Percentiles rank a stretch among this genome's conserved stretches.
These are phyloP conservation scores for Drosophila willistoni DNA, from an alignment of 1,140 invertebrate species.

Conservation along the genomic window DNA sequence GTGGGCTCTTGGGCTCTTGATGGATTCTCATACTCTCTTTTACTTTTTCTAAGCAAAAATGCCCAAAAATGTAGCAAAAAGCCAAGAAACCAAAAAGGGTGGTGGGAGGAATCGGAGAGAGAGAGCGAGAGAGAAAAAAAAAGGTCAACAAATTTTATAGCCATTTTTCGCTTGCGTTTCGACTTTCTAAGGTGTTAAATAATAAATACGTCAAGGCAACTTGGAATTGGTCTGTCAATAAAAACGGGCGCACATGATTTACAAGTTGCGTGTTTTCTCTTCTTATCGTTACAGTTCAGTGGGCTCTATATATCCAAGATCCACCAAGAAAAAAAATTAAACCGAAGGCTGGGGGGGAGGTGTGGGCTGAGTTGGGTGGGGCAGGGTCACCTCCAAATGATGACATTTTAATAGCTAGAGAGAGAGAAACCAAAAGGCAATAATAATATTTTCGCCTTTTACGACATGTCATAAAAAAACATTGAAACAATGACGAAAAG, in stretches of 20 bases:
- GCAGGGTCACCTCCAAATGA: slow-evolving; percentile 33
- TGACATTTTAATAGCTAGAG: slow-evolving; percentile 73
- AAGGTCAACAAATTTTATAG: slow-evolving; percentile 76
- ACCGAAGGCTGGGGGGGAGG: too few species aligned
- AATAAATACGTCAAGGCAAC: slow-evolving; percentile 70
- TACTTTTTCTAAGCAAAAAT: neutral
- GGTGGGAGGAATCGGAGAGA: too few species aligned
- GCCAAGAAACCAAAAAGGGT: slow-evolving; percentile 23
- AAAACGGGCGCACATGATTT: slow-evolving; percentile 48
- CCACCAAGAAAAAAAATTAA: neutral
- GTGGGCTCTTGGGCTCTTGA: slow-evolving; percentile 28
- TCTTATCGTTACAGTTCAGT: slow-evolving; percentile 52
- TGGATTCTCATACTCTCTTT: slow-evolving; percentile 27
- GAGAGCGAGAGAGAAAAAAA: slow-evolving; percentile 35
- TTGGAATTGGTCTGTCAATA: slow-evolving; percentile 57
- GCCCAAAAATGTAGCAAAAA: slow-evolving; percentile 1
- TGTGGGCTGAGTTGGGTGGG: neutral
- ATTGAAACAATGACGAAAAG: slow-evolving; percentile 68
- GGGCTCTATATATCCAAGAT: slow-evolving; percentile 4
- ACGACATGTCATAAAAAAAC: slow-evolving; percentile 54
- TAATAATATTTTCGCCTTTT: slow-evolving; percentile 72
- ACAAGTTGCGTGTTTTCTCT: slow-evolving; percentile 54
- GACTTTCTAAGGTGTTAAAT: slow-evolving; percentile 69
- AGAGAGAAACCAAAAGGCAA: slow-evolving; percentile 35
- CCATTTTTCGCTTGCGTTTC: slow-evolving; percentile 62